Conservation (phyloP, 1,140 invertebrate genomes). For the Drosophila santomea region DNA sequence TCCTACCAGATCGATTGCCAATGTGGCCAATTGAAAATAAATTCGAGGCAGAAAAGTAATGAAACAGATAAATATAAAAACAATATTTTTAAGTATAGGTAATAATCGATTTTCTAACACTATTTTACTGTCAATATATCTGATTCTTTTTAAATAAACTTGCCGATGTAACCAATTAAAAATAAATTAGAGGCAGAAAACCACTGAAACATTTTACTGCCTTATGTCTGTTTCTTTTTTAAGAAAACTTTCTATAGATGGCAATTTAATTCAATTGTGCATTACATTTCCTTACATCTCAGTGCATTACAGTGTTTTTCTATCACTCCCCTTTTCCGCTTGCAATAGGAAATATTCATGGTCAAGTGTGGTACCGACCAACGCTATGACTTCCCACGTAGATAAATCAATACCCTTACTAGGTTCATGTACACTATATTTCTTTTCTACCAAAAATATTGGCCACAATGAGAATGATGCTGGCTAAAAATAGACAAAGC, state of each 20-base stretch:
- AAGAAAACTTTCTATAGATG: too few species aligned
- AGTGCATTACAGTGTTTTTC: background rate
- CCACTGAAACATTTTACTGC: too few species aligned
- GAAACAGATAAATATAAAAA: too few species aligned
- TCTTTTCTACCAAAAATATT: conserved; percentile 1
- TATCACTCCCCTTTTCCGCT: background rate
- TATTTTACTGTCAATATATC: too few species aligned
- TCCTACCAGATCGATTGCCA: conserved; percentile 64
- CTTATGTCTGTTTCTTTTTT: too few species aligned
- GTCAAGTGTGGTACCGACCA: background rate
- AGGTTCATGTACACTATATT: conserved; percentile 2
- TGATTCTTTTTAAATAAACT: too few species aligned
- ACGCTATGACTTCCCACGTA: background rate
- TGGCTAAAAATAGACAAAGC: conserved; percentile 29
- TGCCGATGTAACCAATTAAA: background rate
- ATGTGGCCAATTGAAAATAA: conserved; percentile 67
- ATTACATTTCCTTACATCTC: background rate
- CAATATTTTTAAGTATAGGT: too few species aligned
- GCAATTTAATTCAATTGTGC: background rate
- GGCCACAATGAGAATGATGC: conserved; percentile 19
- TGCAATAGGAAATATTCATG: conserved; percentile 6
- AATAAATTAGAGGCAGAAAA: conserved; percentile 23
- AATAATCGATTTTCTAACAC: too few species aligned
- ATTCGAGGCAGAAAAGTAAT: background rate
- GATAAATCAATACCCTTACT: conserved; percentile 1